Evolutionary conservation across 2,888 invertebrate genomes (phyloP), one percentile per base, ranked within the genome.

Genomic region (Aphodius granarius): DNA sequence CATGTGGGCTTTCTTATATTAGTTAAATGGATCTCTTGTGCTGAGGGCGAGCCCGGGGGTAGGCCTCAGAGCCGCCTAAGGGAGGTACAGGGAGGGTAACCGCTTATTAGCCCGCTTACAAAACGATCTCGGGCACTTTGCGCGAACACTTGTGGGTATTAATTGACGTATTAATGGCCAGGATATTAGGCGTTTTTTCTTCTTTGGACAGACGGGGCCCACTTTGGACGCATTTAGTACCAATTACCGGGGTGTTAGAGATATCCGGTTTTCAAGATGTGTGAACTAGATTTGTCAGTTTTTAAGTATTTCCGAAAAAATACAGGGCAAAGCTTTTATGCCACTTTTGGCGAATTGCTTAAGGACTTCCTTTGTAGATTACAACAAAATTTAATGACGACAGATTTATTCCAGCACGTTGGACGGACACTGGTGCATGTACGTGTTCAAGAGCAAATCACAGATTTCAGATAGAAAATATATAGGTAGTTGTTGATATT

Each of bases 1-100:
- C 83, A 82, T 82, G 84, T 82, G 81, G 81, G 43, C 43, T 13
- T 80, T 82, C 82, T 85, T 84, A 81, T 84, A 83, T 83, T 83
- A 82, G 83, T 82, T 80, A 81, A 81, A 79, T 80, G 78, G 80
- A 79, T 75, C 77, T 73, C 43, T 43, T 43, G 43, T 43, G 43
- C 43, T 43, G 78, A 75, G 78, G 78, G 79, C 77, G 76, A 76
- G 22, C 75, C 43, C 62, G 78, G 74, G 78, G 78, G 79, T 78
- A 77, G 77, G 22, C 75, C 77, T 66, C 16, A 21, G 65, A 65
- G 79, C 78, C 78, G 78, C 79, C 73, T 77, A 72, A 74, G 77
- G 80, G 80, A 76, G 80, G 79, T 74, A 78, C 77, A 72, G 68
- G 78, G 78, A 74, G 77, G 77, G 75, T 68, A 73, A 71, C 43